Conservation (phyloP, 2,888 invertebrate genomes). For the Morinoia aosen region DNA sequence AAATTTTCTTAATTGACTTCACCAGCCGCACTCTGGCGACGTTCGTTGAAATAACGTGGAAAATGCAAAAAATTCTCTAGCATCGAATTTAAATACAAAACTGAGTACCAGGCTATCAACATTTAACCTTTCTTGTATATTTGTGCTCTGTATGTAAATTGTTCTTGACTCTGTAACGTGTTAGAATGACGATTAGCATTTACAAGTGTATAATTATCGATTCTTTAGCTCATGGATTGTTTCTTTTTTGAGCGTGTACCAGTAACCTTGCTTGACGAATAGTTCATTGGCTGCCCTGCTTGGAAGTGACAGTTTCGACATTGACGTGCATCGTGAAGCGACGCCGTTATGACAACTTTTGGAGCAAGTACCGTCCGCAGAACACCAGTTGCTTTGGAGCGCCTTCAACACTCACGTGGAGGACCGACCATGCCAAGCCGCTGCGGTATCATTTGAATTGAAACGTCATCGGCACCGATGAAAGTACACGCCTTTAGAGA, state of each 20-base stretch:
- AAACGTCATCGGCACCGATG: slow-evolving; percentile 3
- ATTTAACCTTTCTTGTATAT: background rate
- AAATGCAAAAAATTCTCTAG: background rate
- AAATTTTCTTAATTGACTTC: background rate
- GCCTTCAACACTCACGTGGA: background rate
- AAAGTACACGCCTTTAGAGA: background rate
- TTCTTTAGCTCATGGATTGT: slow-evolving; percentile 3
- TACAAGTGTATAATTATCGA: slow-evolving; percentile 12
- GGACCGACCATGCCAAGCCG: background rate
- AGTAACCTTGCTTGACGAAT: background rate
- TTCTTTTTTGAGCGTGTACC: background rate
- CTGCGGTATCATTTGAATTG: background rate
- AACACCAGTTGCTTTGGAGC: background rate
- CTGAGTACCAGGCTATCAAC: background rate
- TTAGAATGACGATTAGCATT: slow-evolving; percentile 12
- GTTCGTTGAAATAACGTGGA: background rate
- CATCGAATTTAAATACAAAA: background rate
- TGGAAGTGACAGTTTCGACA: background rate
- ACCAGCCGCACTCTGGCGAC: background rate
- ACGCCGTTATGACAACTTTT: background rate
- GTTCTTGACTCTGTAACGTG: background rate
- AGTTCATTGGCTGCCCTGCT: background rate
- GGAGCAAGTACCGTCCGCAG: background rate
- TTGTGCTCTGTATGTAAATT: background rate
- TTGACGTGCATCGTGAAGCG: background rate